A percentile compares a stretch with the other conserved stretches of the same genome.
These are phyloP conservation scores for Reticulitermes speratus DNA, from an alignment of 1,140 invertebrate species.

Conservation along the genomic window DNA sequence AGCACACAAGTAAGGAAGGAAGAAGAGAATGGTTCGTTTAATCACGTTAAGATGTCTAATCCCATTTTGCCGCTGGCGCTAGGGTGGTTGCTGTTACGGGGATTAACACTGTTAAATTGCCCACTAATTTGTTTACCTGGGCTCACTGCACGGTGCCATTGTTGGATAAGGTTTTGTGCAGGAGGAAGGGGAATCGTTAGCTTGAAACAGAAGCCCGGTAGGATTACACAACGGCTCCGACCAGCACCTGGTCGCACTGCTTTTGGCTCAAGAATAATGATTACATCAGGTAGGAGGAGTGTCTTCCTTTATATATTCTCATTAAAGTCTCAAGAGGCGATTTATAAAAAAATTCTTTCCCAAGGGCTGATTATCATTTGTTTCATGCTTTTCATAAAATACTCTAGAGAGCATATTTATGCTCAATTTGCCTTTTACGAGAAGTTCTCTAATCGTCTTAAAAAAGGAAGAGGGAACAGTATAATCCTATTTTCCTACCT, in stretches of 20 bases:
- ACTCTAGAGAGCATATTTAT: neutral
- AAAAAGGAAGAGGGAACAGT: neutral
- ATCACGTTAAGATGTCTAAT: constrained; percentile 28
- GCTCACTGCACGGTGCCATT: constrained; percentile 10
- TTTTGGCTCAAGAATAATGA: neutral
- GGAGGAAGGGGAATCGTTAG: neutral
- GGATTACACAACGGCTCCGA: neutral
- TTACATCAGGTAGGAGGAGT: neutral
- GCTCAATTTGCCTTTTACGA: neutral
- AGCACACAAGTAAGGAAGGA: neutral
- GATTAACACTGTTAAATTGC: constrained; percentile 25
- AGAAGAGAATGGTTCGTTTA: neutral
- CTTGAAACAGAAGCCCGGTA: neutral
- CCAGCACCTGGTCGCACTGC: neutral
- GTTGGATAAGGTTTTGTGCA: neutral
- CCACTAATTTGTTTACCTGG: constrained; percentile 29
- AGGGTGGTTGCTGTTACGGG: neutral
- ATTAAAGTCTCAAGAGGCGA: neutral
- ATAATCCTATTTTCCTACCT: neutral
- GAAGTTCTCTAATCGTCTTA: neutral
- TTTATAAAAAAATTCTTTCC: neutral
- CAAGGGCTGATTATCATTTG: neutral
- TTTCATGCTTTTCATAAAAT: neutral
- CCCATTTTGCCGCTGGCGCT: neutral
- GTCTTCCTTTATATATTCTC: neutral